These are phyloP conservation scores for Listronotus bonariensis DNA, from an alignment of 1,140 invertebrate species.

Conservation along the genomic window DNA sequence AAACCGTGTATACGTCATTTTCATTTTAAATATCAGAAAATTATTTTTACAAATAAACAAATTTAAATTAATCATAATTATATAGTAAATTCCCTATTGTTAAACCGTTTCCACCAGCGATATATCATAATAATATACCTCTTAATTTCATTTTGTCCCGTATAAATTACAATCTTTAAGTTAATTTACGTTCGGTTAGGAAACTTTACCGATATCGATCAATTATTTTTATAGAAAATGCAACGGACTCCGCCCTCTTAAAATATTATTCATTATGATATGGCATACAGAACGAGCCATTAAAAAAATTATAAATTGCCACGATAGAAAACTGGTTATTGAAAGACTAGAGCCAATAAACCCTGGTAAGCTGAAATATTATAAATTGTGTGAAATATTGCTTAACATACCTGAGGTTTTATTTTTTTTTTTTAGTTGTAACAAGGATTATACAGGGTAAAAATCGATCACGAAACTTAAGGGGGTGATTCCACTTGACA, in stretches of 20 bases:
- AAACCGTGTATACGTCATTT: no score
- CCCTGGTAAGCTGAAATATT: not conserved
- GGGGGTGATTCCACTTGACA: no score
- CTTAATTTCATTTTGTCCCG: constrained; percentile 31
- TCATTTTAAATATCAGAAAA: no score
- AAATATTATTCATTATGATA: constrained; percentile 30
- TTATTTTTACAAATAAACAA: no score
- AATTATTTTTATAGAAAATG: constrained; percentile 35
- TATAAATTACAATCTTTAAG: constrained; percentile 32
- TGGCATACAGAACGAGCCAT: not conserved
- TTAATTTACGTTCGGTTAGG: constrained; percentile 32
- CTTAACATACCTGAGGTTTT: not conserved
- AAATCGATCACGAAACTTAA: no score
- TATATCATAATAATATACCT: constrained; percentile 14
- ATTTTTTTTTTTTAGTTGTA: no score
- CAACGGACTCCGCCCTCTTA: constrained; percentile 24
- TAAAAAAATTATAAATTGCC: constrained; percentile 6
- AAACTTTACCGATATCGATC: constrained; percentile 28
- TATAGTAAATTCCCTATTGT: constrained; percentile 15
- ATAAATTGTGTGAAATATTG: constrained; percentile 7
- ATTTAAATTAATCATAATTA: constrained; percentile 12
- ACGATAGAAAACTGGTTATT: constrained; percentile 11
- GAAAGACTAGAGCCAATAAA: constrained; percentile 11
- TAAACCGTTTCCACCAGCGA: constrained; percentile 15
- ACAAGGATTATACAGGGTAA: no score